A percentile compares a stretch with the other conserved stretches of the same genome.
These are phyloP conservation scores for Catalaphyllia jardinei DNA, from an alignment of 64 coral and sea anemone species.

Conservation along the genomic window DNA sequence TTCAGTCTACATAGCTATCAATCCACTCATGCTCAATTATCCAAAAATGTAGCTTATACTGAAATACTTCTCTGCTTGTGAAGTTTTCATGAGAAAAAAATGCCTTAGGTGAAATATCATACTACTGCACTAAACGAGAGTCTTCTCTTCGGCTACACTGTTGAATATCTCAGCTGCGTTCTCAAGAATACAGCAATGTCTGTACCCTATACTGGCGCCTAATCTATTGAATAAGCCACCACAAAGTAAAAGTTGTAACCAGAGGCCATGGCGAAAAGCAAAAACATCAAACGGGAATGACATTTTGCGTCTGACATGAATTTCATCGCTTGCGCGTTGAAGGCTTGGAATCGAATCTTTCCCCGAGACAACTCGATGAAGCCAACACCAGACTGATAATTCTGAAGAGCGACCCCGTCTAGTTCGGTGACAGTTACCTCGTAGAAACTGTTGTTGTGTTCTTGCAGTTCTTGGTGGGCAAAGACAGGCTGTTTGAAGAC, in stretches of 20 bases:
- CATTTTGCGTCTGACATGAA: constrained; percentile 36
- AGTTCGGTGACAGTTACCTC: constrained; percentile 67
- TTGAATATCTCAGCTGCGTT: too few relatives aligned
- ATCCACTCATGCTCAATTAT: too few relatives aligned
- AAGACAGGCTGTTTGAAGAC: constrained; percentile 67
- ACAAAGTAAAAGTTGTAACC: constrained; percentile 45
- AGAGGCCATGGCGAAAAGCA: constrained; percentile 47
- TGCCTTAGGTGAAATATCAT: too few relatives aligned
- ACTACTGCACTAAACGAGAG: too few relatives aligned
- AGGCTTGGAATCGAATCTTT: constrained; percentile 58
- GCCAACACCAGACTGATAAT: constrained; percentile 63
- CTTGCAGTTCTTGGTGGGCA: constrained; percentile 1
- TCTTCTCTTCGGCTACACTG: too few relatives aligned
- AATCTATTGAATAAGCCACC: neutral
- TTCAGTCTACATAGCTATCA: too few relatives aligned
- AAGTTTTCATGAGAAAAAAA: too few relatives aligned
- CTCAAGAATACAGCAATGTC: too few relatives aligned
- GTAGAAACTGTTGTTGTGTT: constrained; percentile 46
- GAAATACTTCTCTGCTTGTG: too few relatives aligned
- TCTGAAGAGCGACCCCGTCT: constrained; percentile 51
- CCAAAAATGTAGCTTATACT: too few relatives aligned
- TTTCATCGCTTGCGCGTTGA: constrained; percentile 43
- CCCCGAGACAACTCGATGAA: constrained; percentile 46
- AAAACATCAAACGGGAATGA: constrained; percentile 52
- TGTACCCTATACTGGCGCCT: too few relatives aligned